Base-by-base conservation (phyloP, 2,113 vertebrate genomes). In the Shinisaurus crocodilurus region DNA sequence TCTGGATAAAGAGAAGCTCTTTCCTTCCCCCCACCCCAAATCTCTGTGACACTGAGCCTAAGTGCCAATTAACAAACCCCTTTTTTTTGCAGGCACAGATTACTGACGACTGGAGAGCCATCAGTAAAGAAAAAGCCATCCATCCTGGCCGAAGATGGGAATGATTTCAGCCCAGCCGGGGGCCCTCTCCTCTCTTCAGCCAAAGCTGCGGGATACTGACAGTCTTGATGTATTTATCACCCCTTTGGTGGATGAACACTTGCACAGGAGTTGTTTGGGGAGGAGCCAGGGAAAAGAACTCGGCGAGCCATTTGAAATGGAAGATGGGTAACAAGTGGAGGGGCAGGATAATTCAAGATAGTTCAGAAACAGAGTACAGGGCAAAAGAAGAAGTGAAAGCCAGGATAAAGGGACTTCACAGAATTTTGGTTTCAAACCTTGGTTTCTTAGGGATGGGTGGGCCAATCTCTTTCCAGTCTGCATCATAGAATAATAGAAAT, bases 221-320 rank as follows among this genome's bases (percentile, higher is more conserved):
- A 96, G 95, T 48, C 83, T 6, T 92, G 94, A 95, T 94, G 80
- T 60, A 87, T 93, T 95, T 90, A 89, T 93, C 85, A 74, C 3
- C 60, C 93, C 84, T 84, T 43, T 37, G 79, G 90, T 93, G 90
- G 81, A 92, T 81, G 89, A 94, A 81, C 15, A 88, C 94, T 93
- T 86, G 88, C 12, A 6, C 77, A 79, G 91, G 90, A 91, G 91
- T 90, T 65, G 57, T 50, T 20, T 0, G 85, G 27, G 0, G 1
- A 0, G 1, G 9, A 27, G 0, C 3, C 0, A 60, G 88, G 76
- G 43, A 50, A 48, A n/a, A 79, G 48, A 29, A 84, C 69, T 91
- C 87, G 92, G 40, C 88, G 18, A 77, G 75, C 40, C 60, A 0
- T 34, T 81, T 40, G 86, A 90, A 90, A 93, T 88, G 77, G 67